Conservation (phyloP, 2,888 invertebrate species). For the Drosophila colorata region DNA sequence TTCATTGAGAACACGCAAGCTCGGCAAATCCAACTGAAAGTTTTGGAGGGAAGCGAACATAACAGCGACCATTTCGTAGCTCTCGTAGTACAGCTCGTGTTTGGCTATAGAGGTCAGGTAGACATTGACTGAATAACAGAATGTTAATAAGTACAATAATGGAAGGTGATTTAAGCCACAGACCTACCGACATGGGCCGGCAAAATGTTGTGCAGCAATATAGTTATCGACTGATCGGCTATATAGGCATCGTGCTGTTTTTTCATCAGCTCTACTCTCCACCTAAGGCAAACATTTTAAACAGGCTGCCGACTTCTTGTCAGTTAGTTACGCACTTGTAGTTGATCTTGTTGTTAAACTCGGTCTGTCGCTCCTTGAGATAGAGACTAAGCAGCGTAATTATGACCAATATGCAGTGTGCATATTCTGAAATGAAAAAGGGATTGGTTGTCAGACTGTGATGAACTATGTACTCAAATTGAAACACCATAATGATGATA, state of each 20-base stretch:
- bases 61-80: conserved; percentile 94
- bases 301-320: too few relatives aligned
- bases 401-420: conserved; percentile 90
- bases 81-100: conserved; percentile 93
- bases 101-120: conserved; percentile 89
- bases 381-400: conserved; percentile 91
- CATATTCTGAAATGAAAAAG: conserved; percentile 88
- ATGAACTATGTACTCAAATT: conserved; percentile 87
- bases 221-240: conserved; percentile 93
- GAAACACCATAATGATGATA: conserved; percentile 88
- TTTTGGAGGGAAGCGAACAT: conserved; percentile 98
- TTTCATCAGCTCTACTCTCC: conserved; percentile 89
- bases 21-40: conserved; percentile 88
- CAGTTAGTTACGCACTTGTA: conserved; percentile 86
- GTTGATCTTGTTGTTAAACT: conserved; percentile 94
- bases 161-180: conserved; percentile 35
- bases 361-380: conserved; percentile 95
- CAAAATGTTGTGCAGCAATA: conserved; percentile 95
- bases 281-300: conserved; percentile 80
- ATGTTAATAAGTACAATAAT: not conserved
- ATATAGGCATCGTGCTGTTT: conserved; percentile 94
- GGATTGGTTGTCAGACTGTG: conserved; percentile 90
- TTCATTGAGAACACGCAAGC: conserved; percentile 92
- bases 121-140: conserved; percentile 18
- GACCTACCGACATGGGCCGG: conserved; percentile 95